These are phyloP conservation scores for Drosophila fungiperda DNA, from an alignment of 2,888 invertebrate species.

Conservation along the genomic window DNA sequence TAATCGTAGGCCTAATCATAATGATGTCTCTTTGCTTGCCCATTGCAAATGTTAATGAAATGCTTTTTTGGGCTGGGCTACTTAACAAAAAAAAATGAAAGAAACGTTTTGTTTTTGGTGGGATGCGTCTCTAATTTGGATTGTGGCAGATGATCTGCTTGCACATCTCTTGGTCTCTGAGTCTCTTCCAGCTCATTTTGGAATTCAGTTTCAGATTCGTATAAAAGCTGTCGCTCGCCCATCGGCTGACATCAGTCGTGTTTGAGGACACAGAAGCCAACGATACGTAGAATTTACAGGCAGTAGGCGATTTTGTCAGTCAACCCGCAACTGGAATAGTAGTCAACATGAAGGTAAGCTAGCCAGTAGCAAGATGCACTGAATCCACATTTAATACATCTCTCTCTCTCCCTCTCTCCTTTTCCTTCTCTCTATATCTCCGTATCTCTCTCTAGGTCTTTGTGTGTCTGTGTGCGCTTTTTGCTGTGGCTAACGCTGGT, in stretches of 20 bases:
- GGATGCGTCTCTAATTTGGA: constrained; percentile 58
- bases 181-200: neutral
- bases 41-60: constrained; percentile 73
- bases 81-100: neutral
- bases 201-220: constrained; percentile 40
- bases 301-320: constrained; percentile 40
- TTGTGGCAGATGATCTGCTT: constrained; percentile 23
- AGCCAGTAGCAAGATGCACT: neutral
- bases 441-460: constrained; percentile 60
- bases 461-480: constrained; percentile 72
- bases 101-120: neutral
- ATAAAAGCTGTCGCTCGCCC: constrained; percentile 65
- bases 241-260: constrained; percentile 68
- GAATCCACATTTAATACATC: constrained; percentile 2
- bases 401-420: neutral
- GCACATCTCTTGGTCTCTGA: neutral
- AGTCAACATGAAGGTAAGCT: constrained; percentile 74
- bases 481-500: constrained; percentile 78
- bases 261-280: constrained; percentile 33
- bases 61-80: constrained; percentile 29
- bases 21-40: constrained; percentile 5
- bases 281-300: constrained; percentile 35
- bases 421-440: neutral
- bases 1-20: constrained; percentile 10
- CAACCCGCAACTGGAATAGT: constrained; percentile 49